Evolutionary conservation across 2,797 vertebrate genomes (phyloP).

Genomic region (Erethizon dorsatum): DNA sequence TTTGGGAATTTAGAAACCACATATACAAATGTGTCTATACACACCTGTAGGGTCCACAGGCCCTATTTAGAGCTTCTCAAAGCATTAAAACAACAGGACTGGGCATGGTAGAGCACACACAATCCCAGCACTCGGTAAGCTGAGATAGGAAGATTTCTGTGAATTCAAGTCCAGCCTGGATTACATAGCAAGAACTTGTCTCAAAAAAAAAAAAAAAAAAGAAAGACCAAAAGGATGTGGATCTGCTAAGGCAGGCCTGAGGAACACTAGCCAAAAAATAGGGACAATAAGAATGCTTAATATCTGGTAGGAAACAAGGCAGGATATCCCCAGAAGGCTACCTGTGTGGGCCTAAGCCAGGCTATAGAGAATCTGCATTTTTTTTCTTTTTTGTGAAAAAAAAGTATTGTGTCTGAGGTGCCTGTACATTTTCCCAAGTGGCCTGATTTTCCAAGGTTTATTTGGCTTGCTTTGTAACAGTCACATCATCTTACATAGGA

Average conservation of each 20-base stretch:
- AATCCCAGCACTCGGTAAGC: background rate
- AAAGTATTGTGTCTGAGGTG: background rate
- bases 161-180: background rate
- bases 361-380: background rate
- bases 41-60: background rate
- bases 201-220: background rate
- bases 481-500: background rate
- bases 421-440: background rate
- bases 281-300: background rate
- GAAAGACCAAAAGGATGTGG: background rate
- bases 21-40: background rate
- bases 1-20: background rate
- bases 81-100: background rate
- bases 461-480: constrained; percentile 60
- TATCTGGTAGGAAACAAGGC: background rate
- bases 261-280: background rate
- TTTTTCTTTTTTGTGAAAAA: background rate
- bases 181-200: background rate
- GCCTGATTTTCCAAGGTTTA: background rate
- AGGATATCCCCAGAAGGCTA: background rate
- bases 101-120: background rate
- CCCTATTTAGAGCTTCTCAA: background rate
- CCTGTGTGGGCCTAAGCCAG: background rate
- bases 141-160: background rate
- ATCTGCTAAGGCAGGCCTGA: background rate